These are phyloP conservation scores for Cinclus mexicanus DNA, from an alignment of 2,113 vertebrate genomes.

Conservation along the genomic window DNA sequence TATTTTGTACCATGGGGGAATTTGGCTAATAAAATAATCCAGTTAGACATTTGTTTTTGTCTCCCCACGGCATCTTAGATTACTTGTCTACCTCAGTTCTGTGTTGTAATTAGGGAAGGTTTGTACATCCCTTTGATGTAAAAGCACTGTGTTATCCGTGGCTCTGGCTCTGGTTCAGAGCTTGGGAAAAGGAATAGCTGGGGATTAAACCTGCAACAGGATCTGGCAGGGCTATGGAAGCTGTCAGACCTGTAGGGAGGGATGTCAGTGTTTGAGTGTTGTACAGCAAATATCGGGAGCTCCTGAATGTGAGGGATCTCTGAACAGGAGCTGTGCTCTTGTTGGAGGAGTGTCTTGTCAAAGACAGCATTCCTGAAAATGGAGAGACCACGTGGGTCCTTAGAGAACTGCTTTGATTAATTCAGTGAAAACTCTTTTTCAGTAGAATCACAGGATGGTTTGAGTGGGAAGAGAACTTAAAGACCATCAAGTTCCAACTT, in stretches of 20 bases:
- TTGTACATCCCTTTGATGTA: slow-evolving; percentile 36
- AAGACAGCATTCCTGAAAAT: not conserved
- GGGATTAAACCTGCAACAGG: not conserved
- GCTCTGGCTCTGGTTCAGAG: not conserved
- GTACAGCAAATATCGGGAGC: not conserved
- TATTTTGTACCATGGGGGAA: slow-evolving; percentile 28
- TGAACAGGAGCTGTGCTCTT: not conserved
- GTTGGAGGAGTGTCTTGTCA: not conserved
- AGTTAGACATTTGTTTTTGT: slow-evolving; percentile 54
- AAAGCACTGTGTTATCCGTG: not conserved
- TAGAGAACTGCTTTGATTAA: not conserved
- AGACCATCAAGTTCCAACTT: not conserved
- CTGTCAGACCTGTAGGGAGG: not conserved
- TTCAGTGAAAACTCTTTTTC: not conserved
- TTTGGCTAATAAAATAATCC: slow-evolving; percentile 63
- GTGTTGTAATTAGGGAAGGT: slow-evolving; percentile 23
- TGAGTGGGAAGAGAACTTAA: not conserved
- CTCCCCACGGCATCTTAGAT: slow-evolving; percentile 34
- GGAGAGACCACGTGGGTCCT: accelerated
- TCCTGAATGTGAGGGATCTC: not conserved
- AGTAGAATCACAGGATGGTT: not conserved
- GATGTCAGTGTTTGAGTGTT: not conserved
- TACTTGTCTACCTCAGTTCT: not conserved
- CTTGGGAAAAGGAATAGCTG: not conserved
- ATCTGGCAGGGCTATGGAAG: not conserved